Evolutionary conservation across 2,888 invertebrate species (phyloP), one percentile per base, ranked within the genome.

Genomic region (Cantharis nigra): DNA sequence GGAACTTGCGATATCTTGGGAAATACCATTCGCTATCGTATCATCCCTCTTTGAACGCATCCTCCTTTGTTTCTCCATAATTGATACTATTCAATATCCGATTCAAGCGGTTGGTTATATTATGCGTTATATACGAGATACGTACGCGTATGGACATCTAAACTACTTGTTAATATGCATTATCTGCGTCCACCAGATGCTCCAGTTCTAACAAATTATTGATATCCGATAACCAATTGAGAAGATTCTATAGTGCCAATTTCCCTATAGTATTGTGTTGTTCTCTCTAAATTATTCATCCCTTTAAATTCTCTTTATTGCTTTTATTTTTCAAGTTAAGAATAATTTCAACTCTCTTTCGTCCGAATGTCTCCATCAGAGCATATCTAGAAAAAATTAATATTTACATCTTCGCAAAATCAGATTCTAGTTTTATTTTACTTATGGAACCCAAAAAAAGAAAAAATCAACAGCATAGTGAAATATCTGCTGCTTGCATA

Each of bases 61-160:
- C 82, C 82, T 82, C 83, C 82, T 83, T 84, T 83, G 83, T 83
- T 82, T 83, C 80, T 81, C 80, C 82, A 79, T 81, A 82, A 84
- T 84, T 84, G 83, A 83, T 83, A 79, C 79, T 79, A 79, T 74
- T 80, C 78, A 80, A 81, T 81, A 80, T 80, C 80, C 79, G 78
- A 75, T 76, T 75, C 71, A 33, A 74, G 70, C 73, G 16, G 63
- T 71, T 20, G 69, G 49, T 63, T 77, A 74, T 71, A 77, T 77
- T 71, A 74, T 20, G 67, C 74, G 71, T 71, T 71, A 74, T 74
- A 70, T 73, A 71, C 18, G 13, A 62, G 23, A 70, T 26, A 70
- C 69, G 72, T 72, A 69, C 33, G 70, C 65, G 63, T 65, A 49
- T 64, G 63, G 28, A 28, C 63, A 71, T 30, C 77, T 20, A 71